Base-by-base conservation (phyloP, 2,888 invertebrate species). In the Cyclophora albipunctata region DNA sequence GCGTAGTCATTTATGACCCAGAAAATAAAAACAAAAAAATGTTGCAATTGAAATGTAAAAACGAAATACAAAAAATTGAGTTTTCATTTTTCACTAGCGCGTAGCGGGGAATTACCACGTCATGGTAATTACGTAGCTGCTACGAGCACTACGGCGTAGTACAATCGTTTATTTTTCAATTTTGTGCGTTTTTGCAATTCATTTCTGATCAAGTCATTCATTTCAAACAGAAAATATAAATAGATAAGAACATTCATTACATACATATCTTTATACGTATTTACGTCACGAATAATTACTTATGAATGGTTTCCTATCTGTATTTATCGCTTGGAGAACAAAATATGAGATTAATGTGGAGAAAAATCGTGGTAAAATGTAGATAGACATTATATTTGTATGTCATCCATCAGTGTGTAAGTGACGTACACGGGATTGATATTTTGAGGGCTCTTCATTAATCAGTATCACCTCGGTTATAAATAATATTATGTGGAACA, bases 61-160 rank as follows among this genome's bases (percentile, higher is more conserved):
- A 7, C 40, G 41, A 7, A 43, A 43, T 34, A 46, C 5, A 20
- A 45, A 50, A 50, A 35, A 40, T 7, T 7, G 7, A 42, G 5
- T 42, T 7, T 7, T 7, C 4, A 5, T 42, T 42, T 42, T 5
- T 3, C 42, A 51, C 33, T 45, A 49, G 42, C 50, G 47, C 54
- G 51, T 50, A 51, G 50, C 46, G 37, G 46, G 43, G 48, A 54
- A 50, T 49, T 52, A 48, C 46, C 37, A 6, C 41, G 40, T 49
- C 33, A 43, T 48, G 45, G 57, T 51, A 45, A 48, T 51, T 53
- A 51, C 51, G 55, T 58, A 55, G 55, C 53, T n/a, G 48, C 57
- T 51, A 54, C 53, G 49, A 49, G 42, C 33, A 34, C 42, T 47
- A 49, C 44, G 34, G 44, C 48, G 48, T 47, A 47, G 47, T 47